phyloP scores from a whole-genome alignment of 2,113 vertebrate genomes.

The Symphodus melops region DNA sequence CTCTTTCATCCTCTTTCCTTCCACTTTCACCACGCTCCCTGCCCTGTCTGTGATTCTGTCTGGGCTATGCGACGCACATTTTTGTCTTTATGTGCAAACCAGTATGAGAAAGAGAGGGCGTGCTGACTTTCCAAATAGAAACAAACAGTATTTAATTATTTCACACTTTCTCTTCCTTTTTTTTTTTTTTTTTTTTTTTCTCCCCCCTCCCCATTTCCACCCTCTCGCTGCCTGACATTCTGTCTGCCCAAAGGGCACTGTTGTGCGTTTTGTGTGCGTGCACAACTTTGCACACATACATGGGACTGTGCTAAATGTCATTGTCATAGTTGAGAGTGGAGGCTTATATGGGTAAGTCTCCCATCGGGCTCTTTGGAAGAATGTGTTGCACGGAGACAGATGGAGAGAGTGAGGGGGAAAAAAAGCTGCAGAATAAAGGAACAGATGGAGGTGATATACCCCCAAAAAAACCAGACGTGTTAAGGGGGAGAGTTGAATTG shows the following conservation, averaged over 20 bases:
- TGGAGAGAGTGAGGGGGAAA: slow-evolving; percentile 16
- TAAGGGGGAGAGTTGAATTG: slow-evolving; percentile 14
- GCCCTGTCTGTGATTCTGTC: slow-evolving; percentile 39
- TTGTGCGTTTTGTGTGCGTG: slow-evolving; percentile 13
- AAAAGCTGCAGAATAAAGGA: slow-evolving; percentile 14
- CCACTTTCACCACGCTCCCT: slow-evolving; percentile 53
- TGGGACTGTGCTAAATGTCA: slow-evolving; percentile 72
- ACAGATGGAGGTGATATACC: slow-evolving; percentile 8
- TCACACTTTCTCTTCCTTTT: slow-evolving; percentile 40
- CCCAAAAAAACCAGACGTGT: slow-evolving; percentile 39
- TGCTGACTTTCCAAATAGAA: slow-evolving; percentile 30
- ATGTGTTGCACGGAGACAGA: slow-evolving; percentile 48
- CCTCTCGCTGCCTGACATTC: slow-evolving; percentile 62
- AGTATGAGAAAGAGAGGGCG: neutral
- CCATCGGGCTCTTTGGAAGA: slow-evolving; percentile 31
- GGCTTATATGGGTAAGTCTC: slow-evolving; percentile 57
- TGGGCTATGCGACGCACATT: slow-evolving; percentile 18
- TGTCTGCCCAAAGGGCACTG: slow-evolving; percentile 48
- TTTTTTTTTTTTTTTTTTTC: no score
- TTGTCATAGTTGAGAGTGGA: slow-evolving; percentile 69
- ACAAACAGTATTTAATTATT: slow-evolving; percentile 49
- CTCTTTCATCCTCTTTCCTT: slow-evolving; percentile 71
- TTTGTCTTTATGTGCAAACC: neutral
- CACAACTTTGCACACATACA: neutral
- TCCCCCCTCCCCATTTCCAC: slow-evolving; percentile 16